Percentiles rank a stretch among this genome's conserved stretches.
Evolutionary conservation across 2,888 invertebrate genomes (phyloP).

Genomic region (Pediacus dermestoides): DNA sequence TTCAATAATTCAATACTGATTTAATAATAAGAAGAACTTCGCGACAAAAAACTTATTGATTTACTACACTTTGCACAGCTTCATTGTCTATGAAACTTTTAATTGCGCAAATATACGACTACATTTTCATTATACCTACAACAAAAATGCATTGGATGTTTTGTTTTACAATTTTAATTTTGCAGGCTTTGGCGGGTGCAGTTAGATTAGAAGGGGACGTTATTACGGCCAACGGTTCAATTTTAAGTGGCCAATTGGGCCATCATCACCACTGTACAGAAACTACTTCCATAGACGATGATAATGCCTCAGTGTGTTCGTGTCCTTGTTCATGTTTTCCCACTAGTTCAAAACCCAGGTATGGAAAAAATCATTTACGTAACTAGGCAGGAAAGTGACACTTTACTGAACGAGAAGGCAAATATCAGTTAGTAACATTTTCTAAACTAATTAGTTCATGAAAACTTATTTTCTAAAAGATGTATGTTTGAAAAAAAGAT

Average conservation of each 20-base stretch:
- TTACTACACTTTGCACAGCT: too few species aligned
- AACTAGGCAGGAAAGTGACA: too few species aligned
- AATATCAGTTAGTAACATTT: too few species aligned
- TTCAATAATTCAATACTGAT: too few species aligned
- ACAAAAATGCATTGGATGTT: too few species aligned
- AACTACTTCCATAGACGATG: constrained; percentile 48
- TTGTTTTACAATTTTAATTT: constrained; percentile 12
- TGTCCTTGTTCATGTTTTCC: constrained; percentile 50
- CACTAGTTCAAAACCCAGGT: constrained; percentile 46
- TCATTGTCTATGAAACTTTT: too few species aligned
- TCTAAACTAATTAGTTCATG: too few species aligned
- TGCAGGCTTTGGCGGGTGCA: constrained; percentile 87
- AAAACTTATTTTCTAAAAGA: not conserved
- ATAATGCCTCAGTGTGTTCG: constrained; percentile 50
- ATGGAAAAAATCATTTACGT: not conserved
- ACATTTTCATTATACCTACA: too few species aligned
- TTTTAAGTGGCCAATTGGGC: constrained; percentile 66
- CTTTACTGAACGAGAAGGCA: too few species aligned
- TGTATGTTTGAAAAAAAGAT: constrained; percentile 1
- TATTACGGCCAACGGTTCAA: constrained; percentile 90
- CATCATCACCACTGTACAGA: constrained; percentile 49
- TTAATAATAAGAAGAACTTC: too few species aligned
- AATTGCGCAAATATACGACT: too few species aligned
- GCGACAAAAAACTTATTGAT: too few species aligned
- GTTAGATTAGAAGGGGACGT: constrained; percentile 96